Conservation (phyloP, 2,797 vertebrate genomes). For the Thamnophis elegans region DNA sequence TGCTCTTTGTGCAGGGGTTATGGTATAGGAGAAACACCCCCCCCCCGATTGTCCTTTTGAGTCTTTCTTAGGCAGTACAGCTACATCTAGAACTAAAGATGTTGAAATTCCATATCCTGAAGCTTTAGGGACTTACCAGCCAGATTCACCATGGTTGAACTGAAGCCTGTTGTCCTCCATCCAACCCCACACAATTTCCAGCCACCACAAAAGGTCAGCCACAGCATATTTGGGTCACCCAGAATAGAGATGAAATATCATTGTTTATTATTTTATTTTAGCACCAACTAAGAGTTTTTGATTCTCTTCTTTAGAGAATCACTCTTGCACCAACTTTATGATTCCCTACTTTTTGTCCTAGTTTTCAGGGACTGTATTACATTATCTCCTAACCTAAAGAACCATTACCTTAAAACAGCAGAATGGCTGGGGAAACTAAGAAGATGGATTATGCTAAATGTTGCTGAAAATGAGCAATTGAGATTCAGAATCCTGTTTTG, state of each 20-base stretch:
- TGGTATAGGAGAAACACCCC: neutral
- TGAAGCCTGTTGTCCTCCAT: neutral
- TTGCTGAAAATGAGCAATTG: neutral
- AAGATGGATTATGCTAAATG: neutral
- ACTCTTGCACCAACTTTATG: neutral
- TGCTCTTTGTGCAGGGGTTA: neutral
- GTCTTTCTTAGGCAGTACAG: neutral
- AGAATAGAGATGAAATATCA: neutral
- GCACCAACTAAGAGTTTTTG: neutral
- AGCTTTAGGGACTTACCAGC: neutral
- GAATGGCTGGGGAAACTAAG: neutral
- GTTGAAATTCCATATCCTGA: neutral
- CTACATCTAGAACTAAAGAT: neutral
- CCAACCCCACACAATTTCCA: neutral
- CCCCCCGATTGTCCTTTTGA: neutral
- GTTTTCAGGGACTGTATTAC: neutral
- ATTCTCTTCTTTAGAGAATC: neutral
- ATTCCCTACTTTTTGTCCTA: constrained; percentile 7
- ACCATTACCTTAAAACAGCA: neutral
- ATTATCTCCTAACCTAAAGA: neutral
- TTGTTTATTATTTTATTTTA: neutral
- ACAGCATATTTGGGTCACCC: neutral
- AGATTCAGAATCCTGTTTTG: neutral
- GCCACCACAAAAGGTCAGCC: neutral
- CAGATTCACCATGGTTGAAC: neutral